These are phyloP conservation scores for Cebidichthys violaceus DNA, from an alignment of 2,113 vertebrate genomes.

Conservation along the genomic window DNA sequence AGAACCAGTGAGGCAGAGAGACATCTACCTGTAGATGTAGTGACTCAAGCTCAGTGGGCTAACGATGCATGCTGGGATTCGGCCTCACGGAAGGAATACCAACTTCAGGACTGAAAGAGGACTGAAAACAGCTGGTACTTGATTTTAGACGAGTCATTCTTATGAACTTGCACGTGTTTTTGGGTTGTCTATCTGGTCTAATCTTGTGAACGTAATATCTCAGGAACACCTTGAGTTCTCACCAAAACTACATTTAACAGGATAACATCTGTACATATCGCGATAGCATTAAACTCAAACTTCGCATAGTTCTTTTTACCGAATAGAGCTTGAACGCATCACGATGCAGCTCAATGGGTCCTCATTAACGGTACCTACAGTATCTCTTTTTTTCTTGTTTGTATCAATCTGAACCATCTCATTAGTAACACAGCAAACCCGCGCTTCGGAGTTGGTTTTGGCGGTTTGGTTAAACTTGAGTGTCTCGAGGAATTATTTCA, in stretches of 20 bases:
- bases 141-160: not conserved
- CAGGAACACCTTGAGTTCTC: not conserved
- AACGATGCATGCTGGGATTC: conserved; percentile 15
- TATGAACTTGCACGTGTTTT: not conserved
- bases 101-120: not conserved
- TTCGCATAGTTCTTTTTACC: no score
- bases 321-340: no score
- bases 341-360: no score
- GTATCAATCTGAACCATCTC: no score
- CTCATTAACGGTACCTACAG: no score
- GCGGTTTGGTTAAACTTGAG: not conserved
- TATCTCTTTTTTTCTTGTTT: no score
- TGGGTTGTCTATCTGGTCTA: not conserved
- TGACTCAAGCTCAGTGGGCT: conserved; percentile 24
- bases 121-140: not conserved
- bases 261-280: not conserved
- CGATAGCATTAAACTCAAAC: no score
- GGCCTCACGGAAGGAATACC: conserved; percentile 6
- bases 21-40: not conserved
- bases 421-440: no score
- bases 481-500: no score
- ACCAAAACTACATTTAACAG: not conserved
- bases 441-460: no score
- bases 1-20: not conserved
- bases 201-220: not conserved